These are phyloP conservation scores for Tachina grossa DNA, from an alignment of 2,888 invertebrate genomes.

Conservation along the genomic window DNA sequence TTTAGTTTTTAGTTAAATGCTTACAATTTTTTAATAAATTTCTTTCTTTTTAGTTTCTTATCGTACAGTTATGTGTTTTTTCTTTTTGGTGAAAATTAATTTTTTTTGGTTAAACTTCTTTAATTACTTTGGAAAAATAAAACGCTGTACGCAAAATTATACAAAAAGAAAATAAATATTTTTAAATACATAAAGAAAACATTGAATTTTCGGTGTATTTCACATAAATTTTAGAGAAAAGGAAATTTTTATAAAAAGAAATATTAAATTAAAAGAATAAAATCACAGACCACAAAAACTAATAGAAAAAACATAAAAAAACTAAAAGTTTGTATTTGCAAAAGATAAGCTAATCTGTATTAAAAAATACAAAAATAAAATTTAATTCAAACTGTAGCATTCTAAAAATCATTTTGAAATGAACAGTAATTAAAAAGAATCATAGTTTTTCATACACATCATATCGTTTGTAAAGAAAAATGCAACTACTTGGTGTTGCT, in stretches of 20 bases:
- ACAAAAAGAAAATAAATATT: conserved; percentile 43
- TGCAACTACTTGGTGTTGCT: too few relatives aligned
- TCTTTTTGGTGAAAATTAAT: conserved; percentile 8
- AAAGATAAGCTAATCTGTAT: conserved; percentile 39
- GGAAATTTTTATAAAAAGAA: background rate
- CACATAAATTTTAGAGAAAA: conserved; percentile 55
- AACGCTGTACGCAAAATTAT: conserved; percentile 69
- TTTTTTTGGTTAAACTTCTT: conserved; percentile 58
- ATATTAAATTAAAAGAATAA: conserved; percentile 24
- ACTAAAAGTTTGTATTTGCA: background rate
- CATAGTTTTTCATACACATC: too few relatives aligned
- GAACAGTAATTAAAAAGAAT: too few relatives aligned
- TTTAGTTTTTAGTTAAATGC: conserved; percentile 61
- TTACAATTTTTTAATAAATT: conserved; percentile 36
- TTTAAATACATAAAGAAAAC: conserved; percentile 48
- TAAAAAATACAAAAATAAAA: background rate
- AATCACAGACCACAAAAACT: background rate
- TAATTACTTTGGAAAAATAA: conserved; percentile 15
- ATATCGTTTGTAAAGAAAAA: too few relatives aligned
- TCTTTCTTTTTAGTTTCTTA: conserved; percentile 53
- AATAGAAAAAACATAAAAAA: conserved; percentile 18
- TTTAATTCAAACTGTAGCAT: background rate
- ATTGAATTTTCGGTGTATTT: conserved; percentile 59
- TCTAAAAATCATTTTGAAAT: too few relatives aligned
- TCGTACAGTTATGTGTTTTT: conserved; percentile 59